Percentiles rank a stretch among this genome's conserved stretches.
Evolutionary conservation across 30 jellyfish, hydroid and myxozoan species (phyloP).

Genomic region (Calvadosia cruxmelitensis): DNA sequence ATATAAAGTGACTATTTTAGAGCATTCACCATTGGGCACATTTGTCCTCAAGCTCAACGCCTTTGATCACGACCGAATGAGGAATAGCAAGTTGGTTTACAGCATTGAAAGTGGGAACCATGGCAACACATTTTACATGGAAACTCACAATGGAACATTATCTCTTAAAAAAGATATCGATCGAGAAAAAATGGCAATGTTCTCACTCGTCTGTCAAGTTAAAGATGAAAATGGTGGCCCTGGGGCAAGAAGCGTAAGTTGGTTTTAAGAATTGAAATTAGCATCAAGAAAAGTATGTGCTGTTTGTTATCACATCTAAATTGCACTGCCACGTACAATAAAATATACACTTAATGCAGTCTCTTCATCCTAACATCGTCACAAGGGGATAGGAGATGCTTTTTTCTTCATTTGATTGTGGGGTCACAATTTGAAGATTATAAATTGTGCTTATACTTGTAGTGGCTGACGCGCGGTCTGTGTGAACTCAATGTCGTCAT

Average conservation of each 20-base stretch:
- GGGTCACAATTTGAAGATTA: too few species aligned
- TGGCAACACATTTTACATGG: conserved; percentile 17
- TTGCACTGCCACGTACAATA: not conserved
- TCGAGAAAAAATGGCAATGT: conserved; percentile 22
- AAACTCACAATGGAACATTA: conserved; percentile 35
- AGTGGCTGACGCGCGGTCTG: too few species aligned
- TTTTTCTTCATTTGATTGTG: too few species aligned
- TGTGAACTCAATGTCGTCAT: too few species aligned
- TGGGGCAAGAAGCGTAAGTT: conserved; percentile 15
- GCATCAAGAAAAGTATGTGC: not conserved
- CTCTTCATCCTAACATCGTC: too few species aligned
- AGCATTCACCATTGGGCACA: conserved; percentile 23
- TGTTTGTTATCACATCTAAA: not conserved
- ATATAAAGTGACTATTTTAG: conserved; percentile 14
- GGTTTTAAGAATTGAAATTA: not conserved
- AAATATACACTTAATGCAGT: too few species aligned
- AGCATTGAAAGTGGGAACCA: conserved; percentile 43
- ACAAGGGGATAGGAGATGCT: too few species aligned
- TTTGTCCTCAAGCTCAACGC: conserved; percentile 46
- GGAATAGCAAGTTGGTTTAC: conserved; percentile 63
- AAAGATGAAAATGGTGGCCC: conserved; percentile 44
- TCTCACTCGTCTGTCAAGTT: conserved; percentile 33
- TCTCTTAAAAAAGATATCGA: conserved; percentile 15
- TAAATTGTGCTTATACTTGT: too few species aligned
- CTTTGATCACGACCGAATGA: conserved; percentile 16